These are phyloP conservation scores for Acanthis flammea DNA, from an alignment of 2,797 vertebrate species.

Conservation along the genomic window DNA sequence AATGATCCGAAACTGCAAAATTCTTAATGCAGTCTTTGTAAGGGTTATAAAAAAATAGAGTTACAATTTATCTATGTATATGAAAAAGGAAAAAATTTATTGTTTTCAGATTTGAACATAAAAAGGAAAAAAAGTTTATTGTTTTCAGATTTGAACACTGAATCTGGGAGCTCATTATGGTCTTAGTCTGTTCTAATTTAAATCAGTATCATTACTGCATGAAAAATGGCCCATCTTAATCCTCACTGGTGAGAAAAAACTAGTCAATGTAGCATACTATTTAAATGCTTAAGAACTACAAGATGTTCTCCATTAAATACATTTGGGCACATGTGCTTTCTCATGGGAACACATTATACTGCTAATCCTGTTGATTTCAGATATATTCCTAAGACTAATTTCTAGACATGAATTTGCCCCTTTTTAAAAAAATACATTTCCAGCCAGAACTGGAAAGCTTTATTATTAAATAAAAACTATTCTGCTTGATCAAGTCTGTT, in stretches of 20 bases:
- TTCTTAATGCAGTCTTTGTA: background rate
- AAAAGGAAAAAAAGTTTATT: background rate
- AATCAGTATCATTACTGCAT: background rate
- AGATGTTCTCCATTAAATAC: background rate
- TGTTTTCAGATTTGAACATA: background rate
- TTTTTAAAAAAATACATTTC: background rate
- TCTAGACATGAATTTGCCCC: background rate
- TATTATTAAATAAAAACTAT: background rate
- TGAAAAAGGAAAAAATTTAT: background rate
- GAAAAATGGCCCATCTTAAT: background rate
- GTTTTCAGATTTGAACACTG: slow-evolving; percentile 5
- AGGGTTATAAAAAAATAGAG: background rate
- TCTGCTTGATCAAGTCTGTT: slow-evolving; percentile 27
- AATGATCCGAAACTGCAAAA: background rate
- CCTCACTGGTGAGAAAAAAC: background rate
- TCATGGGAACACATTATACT: background rate
- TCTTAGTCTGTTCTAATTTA: slow-evolving; percentile 24
- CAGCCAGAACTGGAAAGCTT: slow-evolving; percentile 3
- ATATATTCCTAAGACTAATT: slow-evolving; percentile 12
- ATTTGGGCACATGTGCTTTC: background rate
- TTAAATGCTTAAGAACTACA: slow-evolving; percentile 23
- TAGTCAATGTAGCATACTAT: background rate
- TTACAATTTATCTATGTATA: background rate
- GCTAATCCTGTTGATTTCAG: slow-evolving; percentile 17
- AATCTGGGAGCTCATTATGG: background rate